Evolutionary conservation across 2,797 vertebrate genomes (phyloP), one percentile per base, ranked within the genome.

Genomic region (Crossoptilon crossoptilon): DNA sequence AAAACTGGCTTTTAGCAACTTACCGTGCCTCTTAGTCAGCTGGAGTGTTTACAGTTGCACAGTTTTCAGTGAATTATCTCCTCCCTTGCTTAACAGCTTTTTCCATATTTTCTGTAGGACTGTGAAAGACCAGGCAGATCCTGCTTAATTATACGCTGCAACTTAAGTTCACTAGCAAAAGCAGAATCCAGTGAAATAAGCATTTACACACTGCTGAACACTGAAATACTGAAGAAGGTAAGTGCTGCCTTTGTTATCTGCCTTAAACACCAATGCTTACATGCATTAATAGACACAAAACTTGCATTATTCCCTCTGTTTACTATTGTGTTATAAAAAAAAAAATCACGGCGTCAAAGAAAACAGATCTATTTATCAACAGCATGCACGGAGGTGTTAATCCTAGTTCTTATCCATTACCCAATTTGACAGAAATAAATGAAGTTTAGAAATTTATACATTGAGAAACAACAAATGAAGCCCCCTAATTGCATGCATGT

Each of bases 141-240:
- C 7, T 99, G 99, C 90, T 98, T 98, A 87, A 98, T 97, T 3
- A 96, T 99, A 95, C 98, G 96, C 80, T 99, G 99, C 97, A 98
- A 96, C 41, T 97, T 99, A 93, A 98, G 98, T 59, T 98, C 98
- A 4, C 97, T 99, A 66, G 95, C 98, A 74, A 99, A 98, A 97
- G 99, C 99, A 77, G 99, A 99, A 92, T 98, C 98, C 46, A 96
- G 98, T 68, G 98, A 98, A 86, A 98, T 99, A 92, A 98, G 99
- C 92, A 90, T 99, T 76, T 98, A 98, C 93, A 98, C 99, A 81
- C 97, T 99, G 46, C 98, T 99, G 90, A 99, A 99, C 97, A 99
- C 99, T 3, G 99, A 99, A 97, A 99, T 99, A 87, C 91, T 99
- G 68, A 99, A 99, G 88, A 99, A 98, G 98, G 99, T 99, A 96